phyloP scores from a whole-genome alignment of 2,113 vertebrate species.

The Pangasianodon gigas region DNA sequence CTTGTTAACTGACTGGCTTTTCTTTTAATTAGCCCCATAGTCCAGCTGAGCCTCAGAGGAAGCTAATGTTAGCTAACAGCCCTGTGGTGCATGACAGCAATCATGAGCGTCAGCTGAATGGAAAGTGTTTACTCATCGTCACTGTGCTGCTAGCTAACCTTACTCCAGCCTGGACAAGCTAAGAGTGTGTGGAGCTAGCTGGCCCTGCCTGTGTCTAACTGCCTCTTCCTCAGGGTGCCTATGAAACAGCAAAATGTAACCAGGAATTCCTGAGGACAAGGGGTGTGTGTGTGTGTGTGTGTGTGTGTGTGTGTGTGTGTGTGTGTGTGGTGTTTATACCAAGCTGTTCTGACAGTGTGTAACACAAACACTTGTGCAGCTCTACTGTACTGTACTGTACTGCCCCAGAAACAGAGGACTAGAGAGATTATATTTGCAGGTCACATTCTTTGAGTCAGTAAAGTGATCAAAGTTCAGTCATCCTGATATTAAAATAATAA shows the following conservation, averaged over 20 bases:
- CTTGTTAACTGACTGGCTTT: not conserved
- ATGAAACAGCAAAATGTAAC: not conserved
- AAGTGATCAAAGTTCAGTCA: conserved; percentile 2
- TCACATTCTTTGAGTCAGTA: not conserved
- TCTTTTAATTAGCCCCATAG: not conserved
- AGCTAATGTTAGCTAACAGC: not conserved
- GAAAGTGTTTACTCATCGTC: conserved; percentile 26
- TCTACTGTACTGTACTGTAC: not conserved
- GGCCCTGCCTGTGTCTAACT: not conserved
- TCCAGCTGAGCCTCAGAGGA: not conserved
- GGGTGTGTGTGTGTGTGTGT: conserved; percentile 6
- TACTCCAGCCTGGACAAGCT: not conserved
- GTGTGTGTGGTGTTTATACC: not conserved
- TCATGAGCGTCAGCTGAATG: not conserved
- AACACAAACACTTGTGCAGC: not conserved
- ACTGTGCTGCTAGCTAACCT: not conserved
- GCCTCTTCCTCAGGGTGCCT: not conserved
- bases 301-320: not conserved
- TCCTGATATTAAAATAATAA: not conserved
- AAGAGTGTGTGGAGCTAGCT: not conserved
- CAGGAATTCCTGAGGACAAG: not conserved
- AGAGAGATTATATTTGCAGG: not conserved
- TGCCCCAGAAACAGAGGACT: not conserved
- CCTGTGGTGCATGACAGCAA: not conserved
- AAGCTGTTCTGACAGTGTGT: not conserved